These are phyloP conservation scores for Acanthaster planci DNA, from an alignment of 35 echinoderm and acorn worm species.

Conservation along the genomic window DNA sequence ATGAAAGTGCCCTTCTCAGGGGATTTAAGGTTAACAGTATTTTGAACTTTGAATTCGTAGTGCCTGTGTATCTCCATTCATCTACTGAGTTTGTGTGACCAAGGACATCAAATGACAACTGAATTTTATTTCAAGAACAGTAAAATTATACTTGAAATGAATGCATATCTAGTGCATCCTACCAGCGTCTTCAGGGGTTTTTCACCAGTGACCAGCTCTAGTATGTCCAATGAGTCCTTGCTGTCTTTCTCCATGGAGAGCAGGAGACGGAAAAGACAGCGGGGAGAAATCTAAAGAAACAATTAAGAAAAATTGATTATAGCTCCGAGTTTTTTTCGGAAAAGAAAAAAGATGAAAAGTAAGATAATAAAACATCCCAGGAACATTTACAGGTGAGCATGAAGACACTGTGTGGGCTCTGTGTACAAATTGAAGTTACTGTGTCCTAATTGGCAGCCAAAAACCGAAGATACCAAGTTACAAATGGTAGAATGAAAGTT, in stretches of 20 bases:
- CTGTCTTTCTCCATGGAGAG: constrained; percentile 88
- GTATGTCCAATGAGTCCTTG: constrained; percentile 77
- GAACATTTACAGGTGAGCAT: not conserved
- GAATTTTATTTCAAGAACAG: too few relatives aligned
- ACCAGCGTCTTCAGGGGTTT: constrained; percentile 99
- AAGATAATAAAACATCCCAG: not conserved
- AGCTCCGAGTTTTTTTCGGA: not conserved
- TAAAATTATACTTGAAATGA: too few relatives aligned
- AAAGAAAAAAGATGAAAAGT: not conserved
- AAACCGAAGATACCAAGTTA: too few relatives aligned
- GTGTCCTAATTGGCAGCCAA: too few relatives aligned
- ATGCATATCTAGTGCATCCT: not conserved
- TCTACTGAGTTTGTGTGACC: not conserved
- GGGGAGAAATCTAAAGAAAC: constrained; percentile 62
- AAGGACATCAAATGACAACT: not conserved
- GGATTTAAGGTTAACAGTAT: too few relatives aligned
- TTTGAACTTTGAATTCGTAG: too few relatives aligned
- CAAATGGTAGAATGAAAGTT: too few relatives aligned
- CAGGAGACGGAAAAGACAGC: constrained; percentile 73
- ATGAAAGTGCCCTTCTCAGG: too few relatives aligned
- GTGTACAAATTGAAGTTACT: not conserved
- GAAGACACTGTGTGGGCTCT: too few relatives aligned
- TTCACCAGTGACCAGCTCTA: constrained; percentile 91
- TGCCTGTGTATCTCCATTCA: too few relatives aligned
- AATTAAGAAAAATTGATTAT: not conserved